Conservation (phyloP, 2,888 invertebrate genomes). For the Pristionchus fissidentatus region DNA sequence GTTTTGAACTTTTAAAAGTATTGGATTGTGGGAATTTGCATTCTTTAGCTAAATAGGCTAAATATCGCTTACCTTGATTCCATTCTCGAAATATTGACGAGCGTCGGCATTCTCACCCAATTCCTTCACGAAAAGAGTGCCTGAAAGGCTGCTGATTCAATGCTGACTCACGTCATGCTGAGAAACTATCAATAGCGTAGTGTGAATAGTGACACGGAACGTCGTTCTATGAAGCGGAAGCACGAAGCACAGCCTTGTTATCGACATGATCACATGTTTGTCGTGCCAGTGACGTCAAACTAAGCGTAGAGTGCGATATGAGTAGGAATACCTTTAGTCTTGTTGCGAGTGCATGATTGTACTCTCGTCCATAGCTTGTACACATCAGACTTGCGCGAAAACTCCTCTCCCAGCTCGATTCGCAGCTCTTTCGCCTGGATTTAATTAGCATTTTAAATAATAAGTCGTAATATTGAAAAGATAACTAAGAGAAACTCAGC, state of each 20-base stretch:
- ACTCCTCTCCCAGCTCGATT: conserved; percentile 36
- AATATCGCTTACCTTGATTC: conserved; percentile 31
- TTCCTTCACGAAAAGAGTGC: conserved; percentile 46
- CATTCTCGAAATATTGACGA: conserved; percentile 47
- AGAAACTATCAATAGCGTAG: too few species aligned
- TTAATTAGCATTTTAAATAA: not conserved
- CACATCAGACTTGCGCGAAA: conserved; percentile 24
- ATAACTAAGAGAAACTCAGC: too few species aligned
- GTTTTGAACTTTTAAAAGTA: not conserved
- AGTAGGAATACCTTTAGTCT: conserved; percentile 21
- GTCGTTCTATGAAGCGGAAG: too few species aligned
- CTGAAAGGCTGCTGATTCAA: too few species aligned
- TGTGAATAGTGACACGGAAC: too few species aligned
- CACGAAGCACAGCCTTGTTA: too few species aligned
- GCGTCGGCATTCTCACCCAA: not conserved
- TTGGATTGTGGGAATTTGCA: not conserved
- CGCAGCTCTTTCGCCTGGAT: conserved; percentile 21
- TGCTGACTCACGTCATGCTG: too few species aligned
- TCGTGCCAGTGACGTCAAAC: not conserved
- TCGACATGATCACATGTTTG: not conserved
- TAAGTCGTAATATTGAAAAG: not conserved
- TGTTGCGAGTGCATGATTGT: conserved; percentile 21
- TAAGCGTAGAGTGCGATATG: not conserved
- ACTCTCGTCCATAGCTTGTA: conserved; percentile 42
- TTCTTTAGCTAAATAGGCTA: not conserved